Conservation (phyloP, 2,888 invertebrate genomes). For the Microctonus aethiopoides region DNA sequence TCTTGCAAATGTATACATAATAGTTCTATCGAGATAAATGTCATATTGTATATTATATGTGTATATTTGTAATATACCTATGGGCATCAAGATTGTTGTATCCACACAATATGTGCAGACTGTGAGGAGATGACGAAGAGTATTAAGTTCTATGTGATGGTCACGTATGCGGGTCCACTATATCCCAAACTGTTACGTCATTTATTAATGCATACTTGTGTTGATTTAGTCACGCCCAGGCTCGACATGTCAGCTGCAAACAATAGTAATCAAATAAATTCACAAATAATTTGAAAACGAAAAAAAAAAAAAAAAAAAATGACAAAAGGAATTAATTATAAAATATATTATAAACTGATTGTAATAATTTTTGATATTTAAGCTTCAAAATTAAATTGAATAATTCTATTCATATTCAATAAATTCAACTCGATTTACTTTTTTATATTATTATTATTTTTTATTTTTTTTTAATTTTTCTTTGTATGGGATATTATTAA, state of each 20-base stretch:
- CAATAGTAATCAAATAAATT: background rate
- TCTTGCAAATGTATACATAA: constrained; percentile 30
- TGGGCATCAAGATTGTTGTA: too few relatives aligned
- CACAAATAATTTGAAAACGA: background rate
- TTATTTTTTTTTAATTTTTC: too few relatives aligned
- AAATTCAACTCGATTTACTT: too few relatives aligned
- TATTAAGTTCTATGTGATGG: background rate
- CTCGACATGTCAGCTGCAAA: constrained; percentile 6
- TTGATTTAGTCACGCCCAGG: constrained; percentile 5
- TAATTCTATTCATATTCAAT: too few relatives aligned
- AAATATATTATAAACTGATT: background rate
- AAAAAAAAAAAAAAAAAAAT: background rate
- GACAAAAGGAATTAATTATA: background rate
- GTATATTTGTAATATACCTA: background rate
- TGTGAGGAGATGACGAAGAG: background rate
- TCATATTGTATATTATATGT: background rate
- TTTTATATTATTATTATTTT: too few relatives aligned
- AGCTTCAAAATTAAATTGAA: too few relatives aligned
- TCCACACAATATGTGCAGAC: background rate
- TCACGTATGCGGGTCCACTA: constrained; percentile 52
- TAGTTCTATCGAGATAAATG: background rate
- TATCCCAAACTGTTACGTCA: constrained; percentile 42
- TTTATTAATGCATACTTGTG: constrained; percentile 27
- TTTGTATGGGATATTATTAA: too few relatives aligned
- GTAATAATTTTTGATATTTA: too few relatives aligned